Evolutionary conservation across 2,797 vertebrate genomes (phyloP).

Genomic region (Luscinia megarhynchos): DNA sequence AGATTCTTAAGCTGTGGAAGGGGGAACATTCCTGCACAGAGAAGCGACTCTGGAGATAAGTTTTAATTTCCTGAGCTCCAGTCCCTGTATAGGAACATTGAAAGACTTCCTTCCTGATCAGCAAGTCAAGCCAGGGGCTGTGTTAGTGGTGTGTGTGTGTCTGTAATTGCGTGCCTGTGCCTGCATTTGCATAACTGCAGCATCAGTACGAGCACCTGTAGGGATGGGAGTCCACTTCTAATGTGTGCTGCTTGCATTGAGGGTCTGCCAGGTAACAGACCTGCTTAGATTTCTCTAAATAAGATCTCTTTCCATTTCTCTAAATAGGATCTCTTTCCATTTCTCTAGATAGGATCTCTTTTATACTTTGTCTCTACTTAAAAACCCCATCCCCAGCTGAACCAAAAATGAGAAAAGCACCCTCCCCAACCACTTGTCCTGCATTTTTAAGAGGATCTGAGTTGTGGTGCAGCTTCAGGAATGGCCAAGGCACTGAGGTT

Average conservation of each 20-base stretch:
- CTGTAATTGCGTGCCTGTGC: neutral
- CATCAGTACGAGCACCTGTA: neutral
- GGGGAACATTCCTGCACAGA: constrained; percentile 58
- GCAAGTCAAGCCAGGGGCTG: constrained; percentile 52
- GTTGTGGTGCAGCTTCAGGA: neutral
- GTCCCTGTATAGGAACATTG: constrained; percentile 55
- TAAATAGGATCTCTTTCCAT: neutral
- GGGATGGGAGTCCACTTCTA: neutral
- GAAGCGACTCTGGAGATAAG: constrained; percentile 58
- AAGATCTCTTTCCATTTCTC: neutral
- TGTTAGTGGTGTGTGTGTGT: neutral
- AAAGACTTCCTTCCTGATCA: constrained; percentile 69
- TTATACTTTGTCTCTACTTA: neutral
- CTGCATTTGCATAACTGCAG: neutral
- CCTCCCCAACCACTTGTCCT: neutral
- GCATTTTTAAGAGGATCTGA: neutral
- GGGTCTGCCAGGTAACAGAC: neutral
- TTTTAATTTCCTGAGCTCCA: constrained; percentile 71
- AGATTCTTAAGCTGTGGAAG: constrained; percentile 40
- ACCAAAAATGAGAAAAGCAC: neutral
- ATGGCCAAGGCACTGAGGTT: neutral
- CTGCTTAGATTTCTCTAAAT: neutral
- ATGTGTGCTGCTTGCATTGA: neutral
- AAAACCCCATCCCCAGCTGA: neutral
- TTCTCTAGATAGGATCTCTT: neutral